Evolutionary conservation across 2,888 invertebrate species (phyloP).

Genomic region (Cheilosia vulpina): DNA sequence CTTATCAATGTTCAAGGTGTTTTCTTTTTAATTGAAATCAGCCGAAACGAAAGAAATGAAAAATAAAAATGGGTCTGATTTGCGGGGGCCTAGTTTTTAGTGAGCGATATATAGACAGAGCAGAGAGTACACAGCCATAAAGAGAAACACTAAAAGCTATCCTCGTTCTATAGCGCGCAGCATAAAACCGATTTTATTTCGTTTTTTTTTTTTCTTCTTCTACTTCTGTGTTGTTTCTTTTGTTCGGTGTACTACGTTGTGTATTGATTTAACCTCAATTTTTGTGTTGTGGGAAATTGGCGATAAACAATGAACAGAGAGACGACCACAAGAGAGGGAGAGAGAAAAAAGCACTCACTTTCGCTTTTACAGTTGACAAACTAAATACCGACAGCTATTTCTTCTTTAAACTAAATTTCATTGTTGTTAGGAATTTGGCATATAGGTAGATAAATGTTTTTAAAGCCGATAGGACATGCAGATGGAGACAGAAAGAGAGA

Average conservation of each 20-base stretch:
- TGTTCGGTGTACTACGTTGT: slow-evolving; percentile 52
- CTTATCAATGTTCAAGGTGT: slow-evolving; percentile 63
- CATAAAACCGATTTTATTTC: slow-evolving; percentile 55
- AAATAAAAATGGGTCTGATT: slow-evolving; percentile 48
- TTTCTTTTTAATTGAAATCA: slow-evolving; percentile 60
- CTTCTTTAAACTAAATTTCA: slow-evolving; percentile 28
- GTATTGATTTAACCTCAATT: slow-evolving; percentile 64
- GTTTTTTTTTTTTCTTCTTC: slow-evolving; percentile 26
- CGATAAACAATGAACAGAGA: slow-evolving; percentile 49
- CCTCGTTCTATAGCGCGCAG: slow-evolving; percentile 41
- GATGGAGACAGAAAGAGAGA: not conserved
- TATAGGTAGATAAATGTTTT: not conserved
- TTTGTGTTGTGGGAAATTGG: slow-evolving; percentile 64
- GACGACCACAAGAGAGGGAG: slow-evolving; percentile 3
- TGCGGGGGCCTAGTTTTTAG: slow-evolving; percentile 55
- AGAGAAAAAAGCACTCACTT: slow-evolving; percentile 50
- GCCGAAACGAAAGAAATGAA: slow-evolving; percentile 34
- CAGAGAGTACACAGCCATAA: slow-evolving; percentile 19
- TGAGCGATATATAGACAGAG: slow-evolving; percentile 1
- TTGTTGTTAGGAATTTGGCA: slow-evolving; percentile 51
- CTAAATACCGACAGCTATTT: slow-evolving; percentile 40
- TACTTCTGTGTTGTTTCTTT: slow-evolving; percentile 60
- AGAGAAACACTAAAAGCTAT: slow-evolving; percentile 38
- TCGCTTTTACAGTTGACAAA: slow-evolving; percentile 69
- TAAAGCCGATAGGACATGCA: not conserved